Percentiles rank a stretch among this genome's conserved stretches.
Evolutionary conservation across 2,797 vertebrate genomes (phyloP).

Genomic region (Acrossocheilus wenchowensis): DNA sequence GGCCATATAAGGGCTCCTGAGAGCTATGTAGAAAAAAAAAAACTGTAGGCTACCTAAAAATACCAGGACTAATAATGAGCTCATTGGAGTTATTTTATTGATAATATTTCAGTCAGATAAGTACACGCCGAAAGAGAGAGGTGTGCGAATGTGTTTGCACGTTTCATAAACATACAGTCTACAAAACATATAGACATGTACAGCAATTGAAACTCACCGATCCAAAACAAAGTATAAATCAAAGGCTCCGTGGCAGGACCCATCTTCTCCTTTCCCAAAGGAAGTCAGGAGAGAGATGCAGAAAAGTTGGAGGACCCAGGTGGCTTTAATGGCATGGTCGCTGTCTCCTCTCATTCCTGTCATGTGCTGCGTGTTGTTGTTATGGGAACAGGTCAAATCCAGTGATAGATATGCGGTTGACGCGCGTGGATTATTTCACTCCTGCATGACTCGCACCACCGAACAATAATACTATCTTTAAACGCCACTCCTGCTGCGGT

Average conservation of each 20-base stretch:
- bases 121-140: background rate
- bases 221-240: slow-evolving; percentile 94
- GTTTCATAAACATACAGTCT: background rate
- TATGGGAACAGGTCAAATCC: slow-evolving; percentile 14
- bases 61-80: background rate
- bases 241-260: slow-evolving; percentile 88
- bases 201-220: slow-evolving; percentile 79
- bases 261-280: slow-evolving; percentile 72
- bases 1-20: slow-evolving; percentile 73
- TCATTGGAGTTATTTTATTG: background rate
- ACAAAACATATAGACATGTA: background rate
- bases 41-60: background rate
- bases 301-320: slow-evolving; percentile 43
- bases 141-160: background rate
- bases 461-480: background rate
- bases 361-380: background rate
- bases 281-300: slow-evolving; percentile 41
- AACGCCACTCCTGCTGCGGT: background rate
- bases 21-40: background rate
- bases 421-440: slow-evolving; percentile 25
- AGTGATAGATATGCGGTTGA: background rate
- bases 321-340: slow-evolving; percentile 6
- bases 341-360: slow-evolving; percentile 47
- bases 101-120: background rate
- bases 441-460: background rate